phyloP scores from a whole-genome alignment of 1,140 invertebrate genomes.

The Drosophila mauritiana region DNA sequence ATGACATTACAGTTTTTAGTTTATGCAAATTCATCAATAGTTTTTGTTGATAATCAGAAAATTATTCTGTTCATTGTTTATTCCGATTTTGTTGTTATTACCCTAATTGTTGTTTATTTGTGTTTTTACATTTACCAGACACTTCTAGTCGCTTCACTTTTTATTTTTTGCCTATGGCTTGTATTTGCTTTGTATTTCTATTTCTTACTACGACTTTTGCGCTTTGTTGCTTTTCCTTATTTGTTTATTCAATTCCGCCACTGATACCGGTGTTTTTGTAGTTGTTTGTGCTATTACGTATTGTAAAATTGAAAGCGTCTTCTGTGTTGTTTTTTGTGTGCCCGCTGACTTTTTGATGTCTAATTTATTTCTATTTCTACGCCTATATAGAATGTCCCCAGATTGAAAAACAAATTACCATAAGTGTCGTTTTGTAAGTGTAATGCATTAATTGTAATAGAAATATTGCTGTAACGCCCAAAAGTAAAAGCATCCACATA shows the following conservation, averaged over 20 bases:
- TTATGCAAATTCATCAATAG: too few species aligned
- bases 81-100: background rate
- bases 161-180: slow-evolving; percentile 45
- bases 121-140: background rate
- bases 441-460: slow-evolving; percentile 47
- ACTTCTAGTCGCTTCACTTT: slow-evolving; percentile 8
- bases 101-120: background rate
- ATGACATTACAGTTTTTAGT: too few species aligned
- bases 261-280: slow-evolving; percentile 37
- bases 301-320: slow-evolving; percentile 58
- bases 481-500: slow-evolving; percentile 9
- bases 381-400: slow-evolving; percentile 22
- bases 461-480: slow-evolving; percentile 42
- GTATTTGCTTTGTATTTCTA: slow-evolving; percentile 29
- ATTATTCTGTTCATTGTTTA: background rate
- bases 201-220: slow-evolving; percentile 40
- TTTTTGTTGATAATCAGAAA: too few species aligned
- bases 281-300: slow-evolving; percentile 63
- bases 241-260: slow-evolving; percentile 47
- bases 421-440: slow-evolving; percentile 71
- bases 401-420: slow-evolving; percentile 72
- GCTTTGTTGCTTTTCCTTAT: slow-evolving; percentile 46
- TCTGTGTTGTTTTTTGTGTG: slow-evolving; percentile 27
- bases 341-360: slow-evolving; percentile 54
- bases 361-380: slow-evolving; percentile 72